phyloP scores from a whole-genome alignment of 2,888 invertebrate genomes.

The Lasioglossum vierecki region DNA sequence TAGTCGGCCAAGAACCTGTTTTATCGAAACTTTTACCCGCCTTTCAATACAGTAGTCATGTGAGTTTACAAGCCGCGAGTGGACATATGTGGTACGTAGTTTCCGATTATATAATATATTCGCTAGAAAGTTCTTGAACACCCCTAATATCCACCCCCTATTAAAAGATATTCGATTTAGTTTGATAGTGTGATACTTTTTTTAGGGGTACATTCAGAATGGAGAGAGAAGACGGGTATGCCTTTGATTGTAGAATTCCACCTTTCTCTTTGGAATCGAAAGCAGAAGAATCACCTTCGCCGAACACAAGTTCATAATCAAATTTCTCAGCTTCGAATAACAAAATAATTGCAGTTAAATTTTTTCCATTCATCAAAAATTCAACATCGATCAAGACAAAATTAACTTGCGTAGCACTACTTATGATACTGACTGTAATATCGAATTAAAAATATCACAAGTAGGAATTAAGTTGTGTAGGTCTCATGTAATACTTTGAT shows the following conservation, averaged over 20 bases:
- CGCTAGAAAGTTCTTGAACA: neutral
- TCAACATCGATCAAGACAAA: conserved; percentile 17
- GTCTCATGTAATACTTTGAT: conserved; percentile 20
- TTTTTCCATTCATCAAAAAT: conserved; percentile 29
- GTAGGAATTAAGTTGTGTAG: conserved; percentile 38
- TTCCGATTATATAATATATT: neutral
- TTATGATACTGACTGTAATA: conserved; percentile 29
- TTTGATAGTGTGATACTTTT: neutral
- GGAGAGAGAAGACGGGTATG: conserved; percentile 98
- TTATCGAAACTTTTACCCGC: conserved; percentile 94
- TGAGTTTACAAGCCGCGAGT: conserved; percentile 97
- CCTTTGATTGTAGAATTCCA: conserved; percentile 98
- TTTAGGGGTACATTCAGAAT: conserved; percentile 97
- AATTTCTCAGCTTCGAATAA: neutral
- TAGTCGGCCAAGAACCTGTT: conserved; percentile 99
- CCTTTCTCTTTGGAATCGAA: conserved; percentile 98
- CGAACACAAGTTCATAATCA: conserved; percentile 65
- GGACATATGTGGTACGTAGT: conserved; percentile 96
- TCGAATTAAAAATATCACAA: conserved; percentile 25
- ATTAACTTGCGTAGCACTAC: conserved; percentile 14
- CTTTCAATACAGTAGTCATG: conserved; percentile 99
- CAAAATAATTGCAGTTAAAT: conserved; percentile 17
- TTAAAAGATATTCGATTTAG: neutral
- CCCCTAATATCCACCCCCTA: too few species aligned
- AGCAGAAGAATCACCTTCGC: conserved; percentile 87